Base-by-base conservation (phyloP, 1,140 invertebrate genomes). In the Lucilia cuprina region DNA sequence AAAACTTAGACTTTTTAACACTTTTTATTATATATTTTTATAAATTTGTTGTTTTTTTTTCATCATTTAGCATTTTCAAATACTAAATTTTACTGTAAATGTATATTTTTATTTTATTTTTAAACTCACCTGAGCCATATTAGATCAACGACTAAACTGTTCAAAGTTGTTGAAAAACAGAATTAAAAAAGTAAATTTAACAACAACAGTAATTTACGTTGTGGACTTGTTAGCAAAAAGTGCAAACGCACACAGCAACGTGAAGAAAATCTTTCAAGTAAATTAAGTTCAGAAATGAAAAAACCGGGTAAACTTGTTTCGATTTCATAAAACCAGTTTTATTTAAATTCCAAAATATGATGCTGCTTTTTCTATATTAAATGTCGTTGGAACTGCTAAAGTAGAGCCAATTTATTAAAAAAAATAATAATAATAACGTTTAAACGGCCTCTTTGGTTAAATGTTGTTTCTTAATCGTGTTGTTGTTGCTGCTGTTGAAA, bases 251-350 rank as follows among this genome's bases (percentile, higher is more conserved):
- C 25, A 19, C 75, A 75, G n/a, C n/a, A 17, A 21, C 21, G 17
- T 7, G 21, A 25, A 19, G 7, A 70, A 70, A 70, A 25, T 21
- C 3, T 17, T 14, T n/a, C 7, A 55, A 13, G 65, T 70, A 21
- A 70, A 25, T 70, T 21, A 4, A 70, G 41, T 80, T 80, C 19
- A 49, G 41, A 80, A 21, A 49, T 80, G 9, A 25, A 55, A 80
- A 80, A 80, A 80, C 77, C 77, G 77, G 77, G 77, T 80, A 19
- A 80, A 80, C 77, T 80, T 80, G 77, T 80, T 80, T 12, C 65
- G 65, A n/a, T 80, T 80, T 30, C 10, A 49, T 50, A 78, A 80
- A 80, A 80, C 77, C 77, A 49, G 77, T 80, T 80, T 80, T 49
- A 17, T 80, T 50, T 49, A 12, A 50, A 80, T 78, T 80, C 77